Conservation (phyloP, 2,113 vertebrate species). For the Felis catus region DNA sequence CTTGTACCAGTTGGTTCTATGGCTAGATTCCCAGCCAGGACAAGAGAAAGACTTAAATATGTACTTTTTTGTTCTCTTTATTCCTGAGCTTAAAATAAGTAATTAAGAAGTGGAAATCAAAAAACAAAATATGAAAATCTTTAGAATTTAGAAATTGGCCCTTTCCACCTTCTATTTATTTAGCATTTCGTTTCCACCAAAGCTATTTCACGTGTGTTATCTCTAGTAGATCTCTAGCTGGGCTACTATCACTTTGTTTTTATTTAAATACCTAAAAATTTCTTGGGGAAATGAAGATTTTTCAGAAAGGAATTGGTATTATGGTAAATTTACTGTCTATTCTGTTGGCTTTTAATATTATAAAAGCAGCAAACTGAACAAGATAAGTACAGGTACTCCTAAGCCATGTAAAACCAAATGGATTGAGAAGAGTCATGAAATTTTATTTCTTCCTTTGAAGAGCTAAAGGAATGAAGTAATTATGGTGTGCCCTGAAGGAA, state of each 20-base stretch:
- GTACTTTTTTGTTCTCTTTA: conserved; percentile 7
- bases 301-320: conserved; percentile 34
- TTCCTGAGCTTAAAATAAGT: conserved; percentile 15
- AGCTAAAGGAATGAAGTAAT: conserved; percentile 35
- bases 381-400: background rate
- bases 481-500: background rate
- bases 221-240: background rate
- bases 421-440: conserved; percentile 25
- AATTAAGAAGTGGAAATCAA: background rate
- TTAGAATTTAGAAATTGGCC: conserved; percentile 51
- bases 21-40: conserved; percentile 37
- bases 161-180: background rate
- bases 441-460: conserved; percentile 17
- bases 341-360: conserved; percentile 43
- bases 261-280: conserved; percentile 17
- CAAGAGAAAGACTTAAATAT: conserved; percentile 34
- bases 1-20: background rate
- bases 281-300: conserved; percentile 34
- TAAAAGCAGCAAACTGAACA: conserved; percentile 49
- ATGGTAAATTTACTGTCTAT: background rate
- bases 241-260: background rate
- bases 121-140: conserved; percentile 21
- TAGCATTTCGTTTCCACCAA: conserved; percentile 20
- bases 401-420: conserved; percentile 35
- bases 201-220: background rate